Conservation (phyloP, 2,888 invertebrate species). For the Chelonus formosanus region DNA sequence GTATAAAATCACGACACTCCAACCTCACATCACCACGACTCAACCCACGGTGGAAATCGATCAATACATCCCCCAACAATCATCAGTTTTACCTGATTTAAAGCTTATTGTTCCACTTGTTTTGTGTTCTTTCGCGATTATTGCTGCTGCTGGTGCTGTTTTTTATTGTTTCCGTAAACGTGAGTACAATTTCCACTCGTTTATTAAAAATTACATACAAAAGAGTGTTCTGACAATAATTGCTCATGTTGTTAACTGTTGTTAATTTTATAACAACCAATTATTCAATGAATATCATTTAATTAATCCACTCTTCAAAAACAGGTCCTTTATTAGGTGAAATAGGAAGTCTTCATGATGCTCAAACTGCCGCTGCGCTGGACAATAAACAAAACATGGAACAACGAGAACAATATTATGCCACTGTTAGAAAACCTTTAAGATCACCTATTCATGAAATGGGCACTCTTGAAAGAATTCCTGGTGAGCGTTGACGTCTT, state of each 20-base stretch:
- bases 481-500: constrained; percentile 54
- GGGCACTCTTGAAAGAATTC: constrained; percentile 67
- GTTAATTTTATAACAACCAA: no score
- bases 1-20: constrained; percentile 86
- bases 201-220: no score
- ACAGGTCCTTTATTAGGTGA: constrained; percentile 70
- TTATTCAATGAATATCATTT: no score
- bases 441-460: constrained; percentile 64
- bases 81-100: constrained; percentile 59
- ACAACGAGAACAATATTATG: constrained; percentile 68
- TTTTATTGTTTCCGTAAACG: constrained; percentile 64
- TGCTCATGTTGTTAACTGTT: no score
- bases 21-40: constrained; percentile 79
- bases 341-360: constrained; percentile 61
- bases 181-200: constrained; percentile 44
- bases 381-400: constrained; percentile 65
- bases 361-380: constrained; percentile 60
- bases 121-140: constrained; percentile 60
- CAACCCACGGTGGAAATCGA: constrained; percentile 59
- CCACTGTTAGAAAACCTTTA: constrained; percentile 67
- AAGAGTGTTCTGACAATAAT: no score
- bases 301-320: neutral
- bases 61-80: constrained; percentile 60
- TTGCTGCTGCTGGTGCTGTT: constrained; percentile 61
- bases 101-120: constrained; percentile 61